A percentile compares a stretch with the other conserved stretches of the same genome.
These are phyloP conservation scores for Protosalanx chinensis DNA, from an alignment of 2,797 vertebrate species.

Conservation along the genomic window DNA sequence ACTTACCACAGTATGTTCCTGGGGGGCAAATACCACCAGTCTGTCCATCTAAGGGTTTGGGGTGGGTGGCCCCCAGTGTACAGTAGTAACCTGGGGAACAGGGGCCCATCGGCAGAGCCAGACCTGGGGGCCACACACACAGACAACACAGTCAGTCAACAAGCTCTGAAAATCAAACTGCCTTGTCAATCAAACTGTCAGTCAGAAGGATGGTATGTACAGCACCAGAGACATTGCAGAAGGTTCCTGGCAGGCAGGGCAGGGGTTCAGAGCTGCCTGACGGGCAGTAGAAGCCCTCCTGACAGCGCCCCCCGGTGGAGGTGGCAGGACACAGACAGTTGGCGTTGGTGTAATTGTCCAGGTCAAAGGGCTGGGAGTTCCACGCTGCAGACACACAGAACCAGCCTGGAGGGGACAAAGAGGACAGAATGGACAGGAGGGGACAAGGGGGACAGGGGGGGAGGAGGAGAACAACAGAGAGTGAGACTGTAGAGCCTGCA, in stretches of 20 bases:
- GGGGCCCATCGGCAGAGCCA: conserved; percentile 78
- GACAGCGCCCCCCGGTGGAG: conserved; percentile 87
- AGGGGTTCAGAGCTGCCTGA: conserved; percentile 81
- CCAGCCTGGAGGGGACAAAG: conserved; percentile 78
- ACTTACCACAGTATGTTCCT: conserved; percentile 85
- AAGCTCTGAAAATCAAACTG: background rate
- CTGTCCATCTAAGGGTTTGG: conserved; percentile 76
- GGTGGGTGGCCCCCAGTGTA: conserved; percentile 68
- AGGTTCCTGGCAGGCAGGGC: conserved; percentile 79
- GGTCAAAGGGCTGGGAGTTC: conserved; percentile 88
- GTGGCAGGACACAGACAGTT: conserved; percentile 94
- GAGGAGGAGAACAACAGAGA: background rate
- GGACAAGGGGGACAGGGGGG: background rate
- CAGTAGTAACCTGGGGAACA: conserved; percentile 87
- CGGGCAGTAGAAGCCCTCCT: conserved; percentile 84
- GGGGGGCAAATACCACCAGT: conserved; percentile 82
- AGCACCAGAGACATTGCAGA: conserved; percentile 84
- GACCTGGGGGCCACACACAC: conserved; percentile 64
- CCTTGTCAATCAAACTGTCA: too few species aligned
- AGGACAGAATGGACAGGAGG: conserved; percentile 65
- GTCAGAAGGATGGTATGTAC: background rate
- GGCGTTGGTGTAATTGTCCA: conserved; percentile 92
- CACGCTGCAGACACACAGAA: conserved; percentile 92
- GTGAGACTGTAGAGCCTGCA: background rate
- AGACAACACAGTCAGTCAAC: background rate